These are phyloP conservation scores for Torymus tubicola DNA, from an alignment of 2,888 invertebrate genomes.

Conservation along the genomic window DNA sequence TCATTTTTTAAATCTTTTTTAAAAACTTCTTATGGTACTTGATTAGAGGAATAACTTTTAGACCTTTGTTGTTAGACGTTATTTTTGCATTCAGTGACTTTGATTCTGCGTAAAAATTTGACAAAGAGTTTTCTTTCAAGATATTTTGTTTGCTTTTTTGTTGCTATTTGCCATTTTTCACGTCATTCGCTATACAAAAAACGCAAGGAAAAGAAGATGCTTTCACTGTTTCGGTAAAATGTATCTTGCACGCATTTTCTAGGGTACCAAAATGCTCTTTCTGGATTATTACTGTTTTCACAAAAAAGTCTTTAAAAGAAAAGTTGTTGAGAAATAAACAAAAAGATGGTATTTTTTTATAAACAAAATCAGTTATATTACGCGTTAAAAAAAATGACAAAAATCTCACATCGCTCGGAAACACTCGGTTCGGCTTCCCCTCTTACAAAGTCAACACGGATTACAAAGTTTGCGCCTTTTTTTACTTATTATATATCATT, in stretches of 20 bases:
- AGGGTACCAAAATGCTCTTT: no score
- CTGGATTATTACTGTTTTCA: not conserved
- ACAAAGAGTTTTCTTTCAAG: constrained; percentile 39
- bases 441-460: constrained; percentile 42
- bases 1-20: constrained; percentile 42
- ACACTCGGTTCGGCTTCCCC: constrained; percentile 49
- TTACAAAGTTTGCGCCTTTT: constrained; percentile 48
- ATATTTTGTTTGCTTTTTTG: not conserved
- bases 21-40: constrained; percentile 53
- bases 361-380: constrained; percentile 30
- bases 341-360: constrained; percentile 28
- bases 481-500: not conserved
- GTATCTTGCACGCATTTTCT: no score
- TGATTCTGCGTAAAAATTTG: constrained; percentile 56
- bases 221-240: not conserved
- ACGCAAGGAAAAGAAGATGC: constrained; percentile 37
- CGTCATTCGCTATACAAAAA: constrained; percentile 32
- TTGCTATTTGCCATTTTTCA: constrained; percentile 14
- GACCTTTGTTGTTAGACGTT: constrained; percentile 54
- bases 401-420: constrained; percentile 46
- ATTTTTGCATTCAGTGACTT: constrained; percentile 52
- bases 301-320: constrained; percentile 35
- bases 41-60: constrained; percentile 55
- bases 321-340: constrained; percentile 34
- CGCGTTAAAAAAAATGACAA: constrained; percentile 44